Percentiles rank a stretch among this genome's conserved stretches.
These are phyloP conservation scores for Phoenicopterus ruber DNA, from an alignment of 2,113 vertebrate genomes.

Conservation along the genomic window DNA sequence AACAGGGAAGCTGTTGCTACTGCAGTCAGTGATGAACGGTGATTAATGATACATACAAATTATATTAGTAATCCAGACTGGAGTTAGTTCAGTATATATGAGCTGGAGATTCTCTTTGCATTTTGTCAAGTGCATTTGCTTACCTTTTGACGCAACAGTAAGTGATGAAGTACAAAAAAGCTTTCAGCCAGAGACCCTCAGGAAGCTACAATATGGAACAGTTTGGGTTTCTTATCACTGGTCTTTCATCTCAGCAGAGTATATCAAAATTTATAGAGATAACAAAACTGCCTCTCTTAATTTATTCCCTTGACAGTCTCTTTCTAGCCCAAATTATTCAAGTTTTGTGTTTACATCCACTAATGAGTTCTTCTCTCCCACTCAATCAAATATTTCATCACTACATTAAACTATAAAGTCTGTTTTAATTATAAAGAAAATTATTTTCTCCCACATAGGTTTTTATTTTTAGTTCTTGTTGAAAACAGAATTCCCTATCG, in stretches of 20 bases:
- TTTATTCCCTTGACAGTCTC: conserved; percentile 28
- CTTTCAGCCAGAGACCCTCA: not conserved
- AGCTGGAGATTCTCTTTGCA: not conserved
- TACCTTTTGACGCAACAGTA: not conserved
- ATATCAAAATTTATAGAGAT: not conserved
- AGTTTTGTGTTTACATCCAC: conserved; percentile 23
- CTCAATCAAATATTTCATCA: not conserved
- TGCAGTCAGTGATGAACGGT: not conserved
- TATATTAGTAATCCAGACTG: not conserved
- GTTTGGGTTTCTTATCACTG: not conserved
- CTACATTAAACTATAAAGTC: conserved; percentile 3
- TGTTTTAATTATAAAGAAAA: conserved; percentile 23
- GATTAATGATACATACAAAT: not conserved
- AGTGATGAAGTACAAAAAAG: not conserved
- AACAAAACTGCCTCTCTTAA: conserved; percentile 29
- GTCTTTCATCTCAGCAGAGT: conserved; percentile 26
- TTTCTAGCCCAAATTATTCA: not conserved
- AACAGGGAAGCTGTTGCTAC: not conserved
- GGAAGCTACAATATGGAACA: not conserved
- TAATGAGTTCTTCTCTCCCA: conserved; percentile 22
- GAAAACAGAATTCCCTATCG: not conserved
- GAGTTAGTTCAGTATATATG: not conserved
- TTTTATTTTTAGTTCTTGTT: not conserved
- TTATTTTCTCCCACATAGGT: not conserved
- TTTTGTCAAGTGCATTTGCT: not conserved